phyloP scores from a whole-genome alignment of 2,113 vertebrate genomes.

The Hypanus sabinus region DNA sequence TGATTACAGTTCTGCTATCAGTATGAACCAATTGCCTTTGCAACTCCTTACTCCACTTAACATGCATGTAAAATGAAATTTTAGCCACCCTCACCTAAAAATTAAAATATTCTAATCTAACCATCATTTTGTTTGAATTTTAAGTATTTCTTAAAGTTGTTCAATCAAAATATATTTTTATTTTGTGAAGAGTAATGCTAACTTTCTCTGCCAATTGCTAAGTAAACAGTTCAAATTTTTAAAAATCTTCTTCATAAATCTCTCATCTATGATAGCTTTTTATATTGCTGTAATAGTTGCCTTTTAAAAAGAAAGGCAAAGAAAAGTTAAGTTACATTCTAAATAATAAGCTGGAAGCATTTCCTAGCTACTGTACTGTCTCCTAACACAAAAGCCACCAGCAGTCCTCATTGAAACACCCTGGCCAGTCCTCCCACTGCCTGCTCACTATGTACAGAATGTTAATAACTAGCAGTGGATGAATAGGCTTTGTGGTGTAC shows the following conservation, averaged over 20 bases:
- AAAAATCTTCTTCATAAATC: not conserved
- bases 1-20: not conserved
- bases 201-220: not conserved
- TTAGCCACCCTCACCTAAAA: not conserved
- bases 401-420: slow-evolving; percentile 58
- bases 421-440: slow-evolving; percentile 63
- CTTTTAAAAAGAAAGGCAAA: not conserved
- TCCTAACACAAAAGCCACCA: slow-evolving; percentile 48
- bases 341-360: slow-evolving; percentile 44
- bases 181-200: not conserved
- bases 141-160: not conserved
- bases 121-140: not conserved
- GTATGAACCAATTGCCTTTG: not conserved
- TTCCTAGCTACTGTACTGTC: slow-evolving; percentile 13
- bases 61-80: not conserved
- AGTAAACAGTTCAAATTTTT: not conserved
- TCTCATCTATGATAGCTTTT: not conserved
- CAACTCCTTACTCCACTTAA: not conserved
- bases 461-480: slow-evolving; percentile 74
- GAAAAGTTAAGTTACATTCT: not conserved
- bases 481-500: slow-evolving; percentile 80
- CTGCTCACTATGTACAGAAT: slow-evolving; percentile 71
- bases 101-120: slow-evolving; percentile 2
- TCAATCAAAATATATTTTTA: not conserved
- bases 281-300: not conserved